A percentile compares a stretch with the other conserved stretches of the same genome.
Evolutionary conservation across 2,797 vertebrate species (phyloP).

Genomic region (Phoxinus dragarum): DNA sequence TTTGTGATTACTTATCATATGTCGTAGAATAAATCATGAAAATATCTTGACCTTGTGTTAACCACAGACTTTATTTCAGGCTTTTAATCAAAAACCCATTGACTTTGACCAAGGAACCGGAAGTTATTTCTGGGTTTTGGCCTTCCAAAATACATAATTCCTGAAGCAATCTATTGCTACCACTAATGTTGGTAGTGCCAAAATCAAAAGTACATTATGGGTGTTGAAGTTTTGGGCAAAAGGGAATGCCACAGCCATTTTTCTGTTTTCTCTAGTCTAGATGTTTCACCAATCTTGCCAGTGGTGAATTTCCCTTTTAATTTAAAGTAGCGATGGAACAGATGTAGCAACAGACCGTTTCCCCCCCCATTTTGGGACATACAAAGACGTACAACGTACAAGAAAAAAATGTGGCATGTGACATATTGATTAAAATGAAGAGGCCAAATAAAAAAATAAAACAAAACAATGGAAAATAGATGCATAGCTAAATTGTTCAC

Average conservation of each 20-base stretch:
- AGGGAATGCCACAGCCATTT: neutral
- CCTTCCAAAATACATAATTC: neutral
- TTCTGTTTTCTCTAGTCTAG: neutral
- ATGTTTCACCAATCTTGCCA: neutral
- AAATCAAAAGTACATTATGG: neutral
- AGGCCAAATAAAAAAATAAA: neutral
- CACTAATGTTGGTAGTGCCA: neutral
- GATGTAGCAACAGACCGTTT: neutral
- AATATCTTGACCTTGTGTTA: neutral
- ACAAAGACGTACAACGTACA: neutral
- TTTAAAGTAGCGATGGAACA: neutral
- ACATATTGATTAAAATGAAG: neutral
- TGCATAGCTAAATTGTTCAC: neutral
- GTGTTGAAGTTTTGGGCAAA: neutral
- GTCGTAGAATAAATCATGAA: neutral
- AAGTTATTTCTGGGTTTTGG: neutral
- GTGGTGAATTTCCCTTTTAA: neutral
- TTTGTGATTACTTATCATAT: neutral
- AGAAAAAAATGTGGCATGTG: neutral
- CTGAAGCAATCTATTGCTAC: neutral
- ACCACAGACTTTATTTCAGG: neutral
- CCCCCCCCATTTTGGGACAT: neutral
- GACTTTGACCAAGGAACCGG: neutral
- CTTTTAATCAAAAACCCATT: neutral
- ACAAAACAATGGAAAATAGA: neutral